Evolutionary conservation across 2,888 invertebrate genomes (phyloP), one percentile per base, ranked within the genome.

Genomic region (Phaonia tiefii): DNA sequence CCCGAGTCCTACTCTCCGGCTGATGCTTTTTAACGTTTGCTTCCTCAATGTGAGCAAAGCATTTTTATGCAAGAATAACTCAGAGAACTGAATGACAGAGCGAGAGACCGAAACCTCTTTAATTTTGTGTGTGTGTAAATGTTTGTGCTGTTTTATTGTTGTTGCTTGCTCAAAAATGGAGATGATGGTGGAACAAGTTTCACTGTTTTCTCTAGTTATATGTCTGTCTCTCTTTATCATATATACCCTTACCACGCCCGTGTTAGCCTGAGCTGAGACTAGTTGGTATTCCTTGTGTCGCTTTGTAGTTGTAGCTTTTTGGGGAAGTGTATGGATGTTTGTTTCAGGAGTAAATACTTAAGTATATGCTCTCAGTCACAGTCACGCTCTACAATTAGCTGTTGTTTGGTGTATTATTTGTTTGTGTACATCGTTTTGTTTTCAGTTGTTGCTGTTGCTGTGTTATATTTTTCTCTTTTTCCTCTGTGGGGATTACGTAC

Each of bases 301-400:
- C 85, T 75, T 84, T 85, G 86, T 85, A 84, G 85, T 66, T 75
- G 78, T 77, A 71, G 44, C 75, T 58, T 79, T 63, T n/a, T 69
- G 8, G 25, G 37, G 8, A 20, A 84, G 83, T 81, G 84, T 82
- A 79, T 75, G n/a, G n/a, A n/a, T n/a, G n/a, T n/a, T n/a, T n/a
- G n/a, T n/a, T n/a, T n/a, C n/a, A n/a, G n/a, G n/a, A n/a, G n/a
- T n/a, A n/a, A n/a, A 80, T 79, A 79, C 25, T 25, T 46, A 31
- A 8, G 31, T 8, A 31, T 8, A 31, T 51, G 10, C 42, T 63
- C 75, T 31, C 54, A 63, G 46, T 37, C 39, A 58, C 26, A 56
- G 39, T 44, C 44, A 58, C 58, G 46, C 46, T 46, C 42, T n/a
- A 56, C 54, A 31, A 58, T 67, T 44, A 66, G 26, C 56, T 42